Evolutionary conservation across 2,113 vertebrate species (phyloP), one percentile per base, ranked within the genome.

Genomic region (Mohoua ochrocephala): DNA sequence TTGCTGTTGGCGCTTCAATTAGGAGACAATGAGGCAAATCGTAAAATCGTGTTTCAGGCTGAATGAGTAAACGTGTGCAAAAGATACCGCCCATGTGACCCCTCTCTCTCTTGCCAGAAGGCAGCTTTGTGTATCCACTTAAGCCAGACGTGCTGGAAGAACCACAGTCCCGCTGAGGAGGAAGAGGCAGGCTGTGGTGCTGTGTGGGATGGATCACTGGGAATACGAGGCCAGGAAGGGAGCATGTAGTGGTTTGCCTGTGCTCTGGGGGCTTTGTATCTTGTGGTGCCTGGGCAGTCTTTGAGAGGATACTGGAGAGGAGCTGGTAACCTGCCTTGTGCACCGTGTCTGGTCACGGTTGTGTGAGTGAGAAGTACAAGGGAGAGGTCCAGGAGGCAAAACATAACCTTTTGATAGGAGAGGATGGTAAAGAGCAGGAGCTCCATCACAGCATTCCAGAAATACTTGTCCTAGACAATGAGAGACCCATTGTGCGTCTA

Each of bases 1-100:
- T 96, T 75, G 15, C 39, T 57, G 50, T 30, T 92, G 69, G 39
- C 93, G 42, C 69, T 93, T 97, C 84, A 74, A 89, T 95, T 94
- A 68, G 84, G 69, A 94, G 67, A 89, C 79, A 88, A 74, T 37
- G n/a, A 85, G 37, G 44, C 60, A 94, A 93, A 85, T 63, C 1
- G 4, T 59, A 91, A 94, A 95, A 59, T 42, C 44, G 8, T 84
- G 52, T 93, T 95, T 95, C 87, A 91, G 65, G 24, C 26, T 10
- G 63, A 73, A 56, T 42, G 41, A 84, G 45, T 73, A 79, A 73
- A 85, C 81, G 56, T 59, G 39, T 68, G 60, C 52, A 56, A 30
- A 92, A 74, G 91, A 71, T 63, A 70, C 23, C 9, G 23, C 47
- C 63, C 21, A 10, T 26, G 15, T 86, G 80, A 95, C 13, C 12